These are phyloP conservation scores for Picus viridis DNA, from an alignment of 2,797 vertebrate genomes.

Conservation along the genomic window DNA sequence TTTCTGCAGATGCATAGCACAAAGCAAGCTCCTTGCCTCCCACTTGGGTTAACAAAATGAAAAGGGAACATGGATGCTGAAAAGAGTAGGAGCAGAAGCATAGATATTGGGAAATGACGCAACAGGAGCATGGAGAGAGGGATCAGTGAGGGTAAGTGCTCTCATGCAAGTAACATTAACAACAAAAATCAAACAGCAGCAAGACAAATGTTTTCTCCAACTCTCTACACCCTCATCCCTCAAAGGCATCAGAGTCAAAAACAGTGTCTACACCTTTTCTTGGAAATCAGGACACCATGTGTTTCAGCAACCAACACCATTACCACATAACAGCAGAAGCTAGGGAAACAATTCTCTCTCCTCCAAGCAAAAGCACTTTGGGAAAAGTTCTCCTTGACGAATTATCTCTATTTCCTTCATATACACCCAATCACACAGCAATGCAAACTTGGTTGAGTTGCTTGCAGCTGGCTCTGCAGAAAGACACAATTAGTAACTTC, in stretches of 20 bases:
- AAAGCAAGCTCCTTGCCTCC: background rate
- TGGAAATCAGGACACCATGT: background rate
- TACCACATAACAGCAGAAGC: background rate
- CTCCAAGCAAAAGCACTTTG: background rate
- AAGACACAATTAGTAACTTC: background rate
- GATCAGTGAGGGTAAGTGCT: background rate
- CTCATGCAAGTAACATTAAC: background rate
- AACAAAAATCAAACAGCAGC: background rate
- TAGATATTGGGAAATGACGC: background rate
- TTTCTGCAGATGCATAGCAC: background rate
- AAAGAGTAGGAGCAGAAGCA: background rate
- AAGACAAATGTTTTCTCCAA: background rate
- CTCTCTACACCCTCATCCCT: background rate
- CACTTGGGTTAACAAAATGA: background rate
- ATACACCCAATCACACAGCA: background rate
- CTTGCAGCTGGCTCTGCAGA: background rate
- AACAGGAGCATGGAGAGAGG: background rate
- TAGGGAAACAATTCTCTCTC: background rate
- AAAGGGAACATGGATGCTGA: background rate
- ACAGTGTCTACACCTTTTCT: background rate
- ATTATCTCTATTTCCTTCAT: conserved; percentile 7
- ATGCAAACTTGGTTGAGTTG: background rate
- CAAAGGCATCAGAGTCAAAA: background rate
- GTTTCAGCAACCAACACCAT: background rate
- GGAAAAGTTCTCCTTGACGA: background rate